Conservation (phyloP, 35 echinoderm and acorn worm genomes). For the Heliocidaris tuberculata region DNA sequence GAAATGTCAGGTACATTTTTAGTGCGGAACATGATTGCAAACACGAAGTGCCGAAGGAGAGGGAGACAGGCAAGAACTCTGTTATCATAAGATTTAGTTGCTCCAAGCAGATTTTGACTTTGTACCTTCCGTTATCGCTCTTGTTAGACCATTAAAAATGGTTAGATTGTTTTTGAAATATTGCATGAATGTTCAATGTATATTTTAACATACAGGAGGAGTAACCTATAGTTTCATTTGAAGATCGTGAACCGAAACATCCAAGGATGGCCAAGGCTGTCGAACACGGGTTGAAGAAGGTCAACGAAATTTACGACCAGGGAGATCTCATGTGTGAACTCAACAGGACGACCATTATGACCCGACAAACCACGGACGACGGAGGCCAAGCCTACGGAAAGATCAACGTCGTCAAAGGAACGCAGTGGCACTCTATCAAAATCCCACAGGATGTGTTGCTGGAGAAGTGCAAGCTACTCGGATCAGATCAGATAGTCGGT, state of each 20-base stretch:
- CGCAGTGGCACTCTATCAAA: neutral
- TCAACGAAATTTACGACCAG: conserved; percentile 17
- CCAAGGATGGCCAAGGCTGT: neutral
- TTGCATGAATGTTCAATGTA: too few species aligned
- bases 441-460: neutral
- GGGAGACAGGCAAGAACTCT: too few species aligned
- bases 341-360: neutral
- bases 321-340: neutral
- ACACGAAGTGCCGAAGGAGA: too few species aligned
- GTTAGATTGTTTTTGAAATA: too few species aligned
- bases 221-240: neutral
- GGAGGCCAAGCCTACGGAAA: neutral
- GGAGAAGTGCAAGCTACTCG: conserved; percentile 5
- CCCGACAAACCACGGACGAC: neutral
- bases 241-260: neutral
- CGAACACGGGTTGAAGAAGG: conserved; percentile 7
- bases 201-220: neutral
- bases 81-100: too few species aligned
- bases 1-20: too few species aligned
- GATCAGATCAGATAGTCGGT: neutral
- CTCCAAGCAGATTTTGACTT: too few species aligned
- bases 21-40: too few species aligned
- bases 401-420: conserved; percentile 24
- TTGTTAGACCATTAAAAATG: too few species aligned
- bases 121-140: too few species aligned